Evolutionary conservation across 2,888 invertebrate genomes (phyloP), one percentile per base, ranked within the genome.

Genomic region (Punctoribates punctum): DNA sequence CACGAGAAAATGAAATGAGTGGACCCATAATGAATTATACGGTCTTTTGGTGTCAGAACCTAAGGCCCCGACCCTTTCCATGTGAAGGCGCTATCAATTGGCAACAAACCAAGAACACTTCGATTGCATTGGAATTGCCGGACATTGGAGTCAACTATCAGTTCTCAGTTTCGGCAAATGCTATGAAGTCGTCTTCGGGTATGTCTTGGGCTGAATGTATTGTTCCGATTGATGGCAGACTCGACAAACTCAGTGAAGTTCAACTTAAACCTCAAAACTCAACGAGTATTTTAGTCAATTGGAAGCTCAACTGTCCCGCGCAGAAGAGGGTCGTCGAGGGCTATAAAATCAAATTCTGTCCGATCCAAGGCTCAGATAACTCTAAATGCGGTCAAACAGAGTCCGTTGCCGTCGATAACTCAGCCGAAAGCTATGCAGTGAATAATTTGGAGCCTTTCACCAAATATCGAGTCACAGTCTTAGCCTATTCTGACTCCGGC

Each of bases 161-260:
- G 27, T 78, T 78, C 77, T 77, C 78, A 13, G 75, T 78, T n/a
- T 75, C 73, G 34, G 77, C 77, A 11, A 51, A 70, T 15, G 15
- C 74, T 48, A 38, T 25, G 13, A 62, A n/a, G n/a, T 13, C 48
- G 23, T 74, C 77, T 25, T 78, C 78, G 25, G 77, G 78, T n/a
- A 78, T 78, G 77, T 73, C 77, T 23, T 78, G 78, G 78, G 77
- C 78, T 4, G 75, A 77, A 27, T 78, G 78, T 54, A 78, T 78
- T 57, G 77, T 78, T 17, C 77, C 78, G 17, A 57, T 60, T 15
- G 77, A 78, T 77, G 77, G 74, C 27, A 70, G 78, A 74, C 46
- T 78, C 13, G 77, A 77, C 9, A 77, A 78, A 67, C 74, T 78
- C n/a, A 73, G 72, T 48, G 73, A 75, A 51, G 75, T 67, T 23